Evolutionary conservation across 2,888 invertebrate species (phyloP), one percentile per base, ranked within the genome.

Genomic region (Pseudanteris insignis): DNA sequence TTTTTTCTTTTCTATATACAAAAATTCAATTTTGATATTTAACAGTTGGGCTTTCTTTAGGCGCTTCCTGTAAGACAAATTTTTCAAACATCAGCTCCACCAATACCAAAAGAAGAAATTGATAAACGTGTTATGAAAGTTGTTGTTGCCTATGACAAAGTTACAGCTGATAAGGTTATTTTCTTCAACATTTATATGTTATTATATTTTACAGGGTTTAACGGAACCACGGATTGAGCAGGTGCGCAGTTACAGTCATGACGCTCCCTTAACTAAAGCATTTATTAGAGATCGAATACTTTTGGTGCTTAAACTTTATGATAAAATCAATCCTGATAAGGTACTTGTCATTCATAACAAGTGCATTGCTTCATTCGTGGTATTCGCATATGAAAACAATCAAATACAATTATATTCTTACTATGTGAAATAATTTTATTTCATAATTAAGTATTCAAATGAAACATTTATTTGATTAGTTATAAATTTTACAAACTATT

Each of bases 241-340:
- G 70, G 83, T 83, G 76, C 88, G 90, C 82, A 85, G 84, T 81
- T 92, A 89, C 86, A 88, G 90, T 81, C 82, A 81, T 68, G 89
- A 88, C 76, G 85, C 88, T 67, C 93, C 93, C 67, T 84, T 94
- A 75, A 85, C 91, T 66, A 84, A 94, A 81, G 89, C 91, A 76
- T 85, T 91, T 75, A 91, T 96, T 81, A 83, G 86, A 79, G 90
- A 93, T 80, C 87, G 99, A 80, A 95, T 98, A 68, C 83, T 96
- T 74, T 89, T 99, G 82, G 94, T 97, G 67, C 89, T 99, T 76
- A 92, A 92, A 84, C 89, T 98, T 71, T 99, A 94, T 86, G 99
- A 99, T 86, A 99, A 99, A 89, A 86, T 98, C 83, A 88, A 91
- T 78, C 89, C 93, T 70, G 86, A 88, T 74, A 94, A 96, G 94